Base-by-base conservation (phyloP, 2,797 vertebrate species). In the Phrynocephalus guinanensis region DNA sequence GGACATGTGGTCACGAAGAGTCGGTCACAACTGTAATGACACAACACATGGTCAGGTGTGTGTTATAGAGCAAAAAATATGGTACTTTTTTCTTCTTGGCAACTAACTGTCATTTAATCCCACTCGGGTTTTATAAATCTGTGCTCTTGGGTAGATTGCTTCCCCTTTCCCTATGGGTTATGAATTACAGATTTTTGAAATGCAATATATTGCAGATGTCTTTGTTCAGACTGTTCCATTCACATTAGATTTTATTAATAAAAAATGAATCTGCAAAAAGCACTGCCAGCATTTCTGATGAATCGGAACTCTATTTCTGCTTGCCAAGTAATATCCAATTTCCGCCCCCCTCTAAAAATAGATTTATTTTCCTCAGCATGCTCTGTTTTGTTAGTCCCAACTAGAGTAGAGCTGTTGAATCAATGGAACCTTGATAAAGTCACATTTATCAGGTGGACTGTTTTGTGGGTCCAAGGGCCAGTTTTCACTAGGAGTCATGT, bases 251-350 rank as follows among this genome's bases (percentile, higher is more conserved):
- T 93, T 92, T 75, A 94, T 94, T 93, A 91, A 90, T 88, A 78
- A 89, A 84, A 87, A 78, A n/a, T 77, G 87, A 85, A 91, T 24
- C 89, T 82, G 80, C 83, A 81, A 76, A 26, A 22, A 18, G 56
- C 9, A 87, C 91, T 88, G 86, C 72, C 92, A 86, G 91, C 30
- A 71, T 93, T 93, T 92, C 84, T 89, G 84, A 91, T 33, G 89
- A 92, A 89, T 92, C 33, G 90, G 92, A 90, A 92, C 83, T 30
- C 93, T 85, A 86, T 84, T 90, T 67, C 92, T 86, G 80, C 77
- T 87, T 91, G 6, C 56, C 78, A 81, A 26, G 30, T 5, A 48
- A 79, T 30, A 52, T 0, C 5, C 68, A 44, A 88, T 72, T 33
- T 75, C 90, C 68, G 87, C 16, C 60, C 60, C 60, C 60, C 15